Base-by-base conservation (phyloP, 2,797 vertebrate species). In the Poeciliopsis turneri region DNA sequence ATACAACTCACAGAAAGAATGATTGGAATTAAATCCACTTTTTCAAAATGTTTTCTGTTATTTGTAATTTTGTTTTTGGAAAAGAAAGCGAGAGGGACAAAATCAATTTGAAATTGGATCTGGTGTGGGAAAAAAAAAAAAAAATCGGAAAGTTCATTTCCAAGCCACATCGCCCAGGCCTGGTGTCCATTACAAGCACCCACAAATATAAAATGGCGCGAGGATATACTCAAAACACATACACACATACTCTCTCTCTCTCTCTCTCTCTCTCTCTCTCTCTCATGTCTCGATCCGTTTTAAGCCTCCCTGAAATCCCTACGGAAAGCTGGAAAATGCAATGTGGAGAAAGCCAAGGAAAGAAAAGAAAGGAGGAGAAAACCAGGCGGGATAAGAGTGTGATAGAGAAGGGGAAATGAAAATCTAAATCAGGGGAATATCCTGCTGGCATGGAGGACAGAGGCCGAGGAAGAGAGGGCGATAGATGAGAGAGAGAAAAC, bases 351-450 rank as follows among this genome's bases (percentile, higher is more conserved):
- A 92, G 92, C 90, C 79, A 85, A 78, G 79, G 84, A 92, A 92
- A 91, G 91, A 93, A 93, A 93, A 89, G 91, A 85, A 92, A 94
- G 81, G n/a, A n/a, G n/a, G n/a, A n/a, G 93, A 94, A 94, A 93
- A 91, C 93, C 92, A 76, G 88, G 91, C 20, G 85, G 93, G 93
- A 94, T 94, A 93, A 93, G 87, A 90, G 89, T 77, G 86, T 84
- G 91, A 92, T 92, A 90, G 91, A 93, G 88, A 91, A 91, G 92
- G 92, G 68, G 93, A 95, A 95, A 94, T 94, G 92, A 94, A 93
- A 93, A 94, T 93, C 93, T 93, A 94, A 94, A 93, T 94, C 92
- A 86, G 91, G 92, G 92, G 93, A 93, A 95, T 94, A 94, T 94
- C 93, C 93, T 94, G 93, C 93, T 93, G 94, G 93, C 92, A 89